Evolutionary conservation across 1,140 invertebrate genomes (phyloP), one percentile per base, ranked within the genome.

Genomic region (Heterodera carotae): DNA sequence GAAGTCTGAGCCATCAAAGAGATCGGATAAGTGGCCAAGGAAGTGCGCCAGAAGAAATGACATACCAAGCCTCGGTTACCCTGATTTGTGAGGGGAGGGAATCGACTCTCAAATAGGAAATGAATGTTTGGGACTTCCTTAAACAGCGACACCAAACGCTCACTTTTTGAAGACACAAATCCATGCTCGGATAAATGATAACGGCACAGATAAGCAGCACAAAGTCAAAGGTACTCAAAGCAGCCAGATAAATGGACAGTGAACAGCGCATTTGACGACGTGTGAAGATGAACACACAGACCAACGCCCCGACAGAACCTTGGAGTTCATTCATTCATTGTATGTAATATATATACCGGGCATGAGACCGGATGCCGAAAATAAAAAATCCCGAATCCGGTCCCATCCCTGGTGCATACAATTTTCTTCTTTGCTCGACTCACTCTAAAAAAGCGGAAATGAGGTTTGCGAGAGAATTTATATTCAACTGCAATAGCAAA

Each of bases 181-280:
- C 83, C 83, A 86, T 86, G 18, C 85, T 82, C 48, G 86, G 84
- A 76, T 86, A 86, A 64, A 87, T 86, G 15, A 86, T 27, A n/a
- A 85, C 60, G 43, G 84, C 82, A 72, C 85, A 83, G 5, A 77
- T 27, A 2, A 86, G 80, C 48, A 86, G 70, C 64, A 86, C 66
- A 31, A 86, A 75, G 74, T 86, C 85, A 73, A 87, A 86, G 39
- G 82, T 70, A n/a, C 82, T 84, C 12, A 86, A 75, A 29, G 85
- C 85, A 15, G 85, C 85, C n/a, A 86, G 75, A 66, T 87, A 86
- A 31, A 86, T 82, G 67, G 83, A 87, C 53, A 86, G 77, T 1
- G 85, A 87, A 33, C 84, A 87, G 39, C 83, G 78, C 84, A 85
- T 85, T 56, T 85, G 85, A 36, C 70, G 80, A 22, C 85, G 68